Evolutionary conservation across 2,113 vertebrate species (phyloP).

Genomic region (Brevimyrus niger): DNA sequence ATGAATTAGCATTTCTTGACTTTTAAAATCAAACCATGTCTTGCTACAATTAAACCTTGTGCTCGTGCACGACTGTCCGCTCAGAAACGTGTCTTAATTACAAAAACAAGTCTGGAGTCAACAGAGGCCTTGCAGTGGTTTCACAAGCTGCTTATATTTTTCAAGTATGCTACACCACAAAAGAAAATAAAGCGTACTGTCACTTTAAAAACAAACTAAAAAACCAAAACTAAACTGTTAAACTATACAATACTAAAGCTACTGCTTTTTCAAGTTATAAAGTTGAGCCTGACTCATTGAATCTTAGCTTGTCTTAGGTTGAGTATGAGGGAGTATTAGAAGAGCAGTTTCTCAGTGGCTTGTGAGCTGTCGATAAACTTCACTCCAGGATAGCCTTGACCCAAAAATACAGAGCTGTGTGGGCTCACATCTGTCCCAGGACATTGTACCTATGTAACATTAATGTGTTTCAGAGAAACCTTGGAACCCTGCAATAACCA

Average conservation of each 20-base stretch:
- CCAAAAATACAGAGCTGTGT: neutral
- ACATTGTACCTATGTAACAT: constrained; percentile 25
- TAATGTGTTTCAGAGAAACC: constrained; percentile 42
- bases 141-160: constrained; percentile 52
- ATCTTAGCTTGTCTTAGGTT: too few species aligned
- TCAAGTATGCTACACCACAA: constrained; percentile 68
- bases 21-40: constrained; percentile 4
- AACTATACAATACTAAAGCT: constrained; percentile 50
- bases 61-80: neutral
- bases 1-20: constrained; percentile 2
- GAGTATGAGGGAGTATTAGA: neutral
- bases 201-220: constrained; percentile 57
- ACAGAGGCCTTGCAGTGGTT: constrained; percentile 35
- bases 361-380: neutral
- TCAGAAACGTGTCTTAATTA: neutral
- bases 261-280: neutral
- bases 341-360: neutral
- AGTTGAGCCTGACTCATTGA: neutral
- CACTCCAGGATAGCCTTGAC: neutral
- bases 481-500: constrained; percentile 37
- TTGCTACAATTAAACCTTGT: neutral
- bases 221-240: constrained; percentile 25
- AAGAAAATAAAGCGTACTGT: constrained; percentile 51
- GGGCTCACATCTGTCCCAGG: constrained; percentile 26
- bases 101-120: constrained; percentile 31